phyloP scores from a whole-genome alignment of 2,888 invertebrate species.

The Glaucopsyche alexis region DNA sequence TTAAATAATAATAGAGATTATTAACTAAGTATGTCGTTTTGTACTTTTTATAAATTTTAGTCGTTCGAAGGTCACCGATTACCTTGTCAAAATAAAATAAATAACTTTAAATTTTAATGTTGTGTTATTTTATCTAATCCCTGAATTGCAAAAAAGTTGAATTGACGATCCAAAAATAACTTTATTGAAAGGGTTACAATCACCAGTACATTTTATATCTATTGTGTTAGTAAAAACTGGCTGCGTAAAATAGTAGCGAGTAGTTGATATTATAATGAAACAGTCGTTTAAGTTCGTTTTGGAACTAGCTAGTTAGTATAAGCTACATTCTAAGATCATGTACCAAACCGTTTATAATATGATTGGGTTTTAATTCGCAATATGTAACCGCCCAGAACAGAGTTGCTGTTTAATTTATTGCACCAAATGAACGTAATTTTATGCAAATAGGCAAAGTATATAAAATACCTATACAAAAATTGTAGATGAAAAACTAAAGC shows the following conservation, averaged over 20 bases:
- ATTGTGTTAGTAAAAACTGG: no score
- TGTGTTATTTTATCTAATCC: slow-evolving; percentile 39
- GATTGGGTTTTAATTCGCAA: slow-evolving; percentile 77
- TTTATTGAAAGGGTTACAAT: not conserved
- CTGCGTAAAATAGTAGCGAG: no score
- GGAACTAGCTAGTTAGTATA: not conserved
- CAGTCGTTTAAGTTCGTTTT: not conserved
- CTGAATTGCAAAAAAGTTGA: slow-evolving; percentile 40
- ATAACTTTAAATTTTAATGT: slow-evolving; percentile 61
- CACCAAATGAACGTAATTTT: slow-evolving; percentile 44
- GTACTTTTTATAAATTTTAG: slow-evolving; percentile 76
- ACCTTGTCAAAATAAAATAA: slow-evolving; percentile 78
- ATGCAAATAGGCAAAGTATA: slow-evolving; percentile 11
- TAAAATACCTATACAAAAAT: not conserved
- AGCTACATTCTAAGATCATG: slow-evolving; percentile 37
- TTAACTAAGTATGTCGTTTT: slow-evolving; percentile 69
- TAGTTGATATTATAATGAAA: not conserved
- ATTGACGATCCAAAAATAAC: not conserved
- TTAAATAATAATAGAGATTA: slow-evolving; percentile 68
- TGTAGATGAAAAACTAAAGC: not conserved
- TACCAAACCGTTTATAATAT: slow-evolving; percentile 62
- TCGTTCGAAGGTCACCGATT: slow-evolving; percentile 76
- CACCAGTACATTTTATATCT: no score
- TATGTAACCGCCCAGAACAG: slow-evolving; percentile 69
- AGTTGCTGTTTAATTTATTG: slow-evolving; percentile 54